Conservation (phyloP, 2,797 vertebrate genomes). For the Enteromius fasciolatus region DNA sequence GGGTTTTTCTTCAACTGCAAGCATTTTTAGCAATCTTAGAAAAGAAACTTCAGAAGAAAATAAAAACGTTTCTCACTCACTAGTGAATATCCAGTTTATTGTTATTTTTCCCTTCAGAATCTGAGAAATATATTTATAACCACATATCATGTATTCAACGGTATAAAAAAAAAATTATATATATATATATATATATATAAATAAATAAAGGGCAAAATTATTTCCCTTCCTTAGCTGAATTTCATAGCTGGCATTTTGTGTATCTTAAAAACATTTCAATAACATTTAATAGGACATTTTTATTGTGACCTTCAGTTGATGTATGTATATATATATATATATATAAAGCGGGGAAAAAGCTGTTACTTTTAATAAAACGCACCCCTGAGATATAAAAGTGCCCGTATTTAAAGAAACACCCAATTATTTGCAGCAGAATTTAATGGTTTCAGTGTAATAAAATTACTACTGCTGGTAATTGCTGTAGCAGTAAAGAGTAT, state of each 20-base stretch:
- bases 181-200: not conserved
- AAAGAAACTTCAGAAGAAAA: not conserved
- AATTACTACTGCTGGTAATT: not conserved
- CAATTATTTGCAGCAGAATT: not conserved
- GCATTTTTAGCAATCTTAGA: not conserved
- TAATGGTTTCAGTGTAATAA: constrained; percentile 3
- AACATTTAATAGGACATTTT: not conserved
- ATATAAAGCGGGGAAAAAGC: not conserved
- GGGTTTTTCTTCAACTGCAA: not conserved
- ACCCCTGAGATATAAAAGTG: not conserved
- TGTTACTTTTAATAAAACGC: not conserved
- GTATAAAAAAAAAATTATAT: too few relatives aligned
- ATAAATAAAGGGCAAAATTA: not conserved
- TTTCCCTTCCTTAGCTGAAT: not conserved
- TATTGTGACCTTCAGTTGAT: constrained; percentile 4
- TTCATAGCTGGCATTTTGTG: not conserved
- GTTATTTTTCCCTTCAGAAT: not conserved
- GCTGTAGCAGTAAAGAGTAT: not conserved
- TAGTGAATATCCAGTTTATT: not conserved
- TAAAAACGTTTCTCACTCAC: not conserved
- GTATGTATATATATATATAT: too few relatives aligned
- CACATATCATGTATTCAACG: too few relatives aligned
- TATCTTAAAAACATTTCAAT: constrained; percentile 2
- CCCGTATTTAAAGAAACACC: not conserved
- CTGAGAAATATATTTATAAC: not conserved